Conservation (phyloP, 2,888 invertebrate genomes). For the Diaphora mendica region DNA sequence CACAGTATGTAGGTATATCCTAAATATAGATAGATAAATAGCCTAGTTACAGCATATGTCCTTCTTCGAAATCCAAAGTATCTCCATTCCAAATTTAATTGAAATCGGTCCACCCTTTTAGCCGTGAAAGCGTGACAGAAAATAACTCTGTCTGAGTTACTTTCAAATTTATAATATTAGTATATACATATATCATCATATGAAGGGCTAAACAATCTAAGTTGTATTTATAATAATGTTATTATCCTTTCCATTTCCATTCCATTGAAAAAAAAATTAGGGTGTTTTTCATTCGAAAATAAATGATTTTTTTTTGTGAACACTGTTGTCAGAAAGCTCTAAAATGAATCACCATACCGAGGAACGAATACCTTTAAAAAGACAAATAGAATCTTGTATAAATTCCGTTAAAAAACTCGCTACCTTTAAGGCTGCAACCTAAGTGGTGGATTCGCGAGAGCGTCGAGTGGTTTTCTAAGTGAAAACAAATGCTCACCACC, state of each 20-base stretch:
- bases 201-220: no score
- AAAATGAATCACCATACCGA: neutral
- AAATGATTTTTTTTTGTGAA: neutral
- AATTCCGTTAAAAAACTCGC: constrained; percentile 23
- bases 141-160: no score
- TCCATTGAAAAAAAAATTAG: neutral
- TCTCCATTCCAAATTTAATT: no score
- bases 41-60: no score
- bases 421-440: constrained; percentile 36
- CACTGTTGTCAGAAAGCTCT: neutral
- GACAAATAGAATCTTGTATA: neutral
- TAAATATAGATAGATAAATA: no score
- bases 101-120: no score
- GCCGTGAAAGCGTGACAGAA: no score
- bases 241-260: neutral
- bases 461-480: constrained; percentile 68
- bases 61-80: no score
- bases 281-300: neutral
- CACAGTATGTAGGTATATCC: no score
- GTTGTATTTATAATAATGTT: neutral
- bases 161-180: no score
- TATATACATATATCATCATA: neutral
- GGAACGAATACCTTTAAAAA: neutral
- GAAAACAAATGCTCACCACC: constrained; percentile 71
- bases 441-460: constrained; percentile 54